These are phyloP conservation scores for Stylophora pistillata DNA, from an alignment of 64 coral and sea anemone genomes.

Conservation along the genomic window DNA sequence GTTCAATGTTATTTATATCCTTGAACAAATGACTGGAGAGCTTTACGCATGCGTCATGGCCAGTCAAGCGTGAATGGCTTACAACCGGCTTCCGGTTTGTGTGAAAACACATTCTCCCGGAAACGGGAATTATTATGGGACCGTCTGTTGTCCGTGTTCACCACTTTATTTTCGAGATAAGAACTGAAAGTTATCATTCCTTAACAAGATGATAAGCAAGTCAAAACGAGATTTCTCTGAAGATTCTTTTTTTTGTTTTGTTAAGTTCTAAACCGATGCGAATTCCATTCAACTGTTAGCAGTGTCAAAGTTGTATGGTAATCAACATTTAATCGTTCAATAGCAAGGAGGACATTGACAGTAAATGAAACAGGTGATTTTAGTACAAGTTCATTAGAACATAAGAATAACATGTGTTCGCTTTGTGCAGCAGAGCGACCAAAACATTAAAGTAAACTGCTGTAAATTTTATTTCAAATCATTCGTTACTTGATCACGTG, in stretches of 20 bases:
- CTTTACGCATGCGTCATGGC: too few species aligned
- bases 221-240: not conserved
- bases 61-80: too few species aligned
- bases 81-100: too few species aligned
- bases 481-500: not conserved
- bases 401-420: slow-evolving; percentile 51
- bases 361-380: slow-evolving; percentile 55
- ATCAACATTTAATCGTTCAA: slow-evolving; percentile 58
- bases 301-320: slow-evolving; percentile 29
- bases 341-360: slow-evolving; percentile 37
- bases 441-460: not conserved
- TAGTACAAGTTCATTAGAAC: slow-evolving; percentile 23
- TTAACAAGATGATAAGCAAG: not conserved
- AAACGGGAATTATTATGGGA: too few species aligned
- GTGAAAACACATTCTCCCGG: too few species aligned
- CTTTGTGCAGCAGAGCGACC: not conserved
- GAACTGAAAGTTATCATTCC: not conserved
- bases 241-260: not conserved
- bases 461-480: not conserved
- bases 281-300: slow-evolving; percentile 59
- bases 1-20: not conserved
- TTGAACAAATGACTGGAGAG: too few species aligned
- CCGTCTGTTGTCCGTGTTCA: not conserved
- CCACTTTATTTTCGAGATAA: not conserved
- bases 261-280: not conserved